Evolutionary conservation across 2,797 vertebrate genomes (phyloP).

Genomic region (Ispidina picta): DNA sequence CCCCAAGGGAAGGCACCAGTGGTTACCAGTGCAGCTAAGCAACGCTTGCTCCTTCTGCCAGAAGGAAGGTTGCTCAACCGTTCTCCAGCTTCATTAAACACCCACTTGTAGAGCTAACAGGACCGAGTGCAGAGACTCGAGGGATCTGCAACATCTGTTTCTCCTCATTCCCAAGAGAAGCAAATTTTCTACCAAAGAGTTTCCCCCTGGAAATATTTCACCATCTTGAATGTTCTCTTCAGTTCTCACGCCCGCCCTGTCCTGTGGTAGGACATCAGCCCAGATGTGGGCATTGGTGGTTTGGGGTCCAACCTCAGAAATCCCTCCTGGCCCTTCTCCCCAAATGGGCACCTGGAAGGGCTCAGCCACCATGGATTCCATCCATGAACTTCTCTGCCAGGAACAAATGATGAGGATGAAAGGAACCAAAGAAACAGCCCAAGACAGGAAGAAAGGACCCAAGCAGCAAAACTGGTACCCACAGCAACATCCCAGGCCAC

Average conservation of each 20-base stretch:
- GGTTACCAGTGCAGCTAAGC: not conserved
- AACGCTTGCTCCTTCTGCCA: not conserved
- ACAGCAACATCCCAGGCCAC: not conserved
- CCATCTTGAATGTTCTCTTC: not conserved
- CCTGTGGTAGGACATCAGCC: not conserved
- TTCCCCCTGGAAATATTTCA: not conserved
- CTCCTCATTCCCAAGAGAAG: not conserved
- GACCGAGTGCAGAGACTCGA: not conserved
- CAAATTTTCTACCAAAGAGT: not conserved
- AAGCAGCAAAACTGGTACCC: not conserved
- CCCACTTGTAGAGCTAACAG: not conserved
- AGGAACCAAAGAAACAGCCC: not conserved
- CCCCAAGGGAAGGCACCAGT: rapidly evolving
- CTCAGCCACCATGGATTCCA: not conserved
- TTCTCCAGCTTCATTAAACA: not conserved
- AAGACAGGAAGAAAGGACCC: not conserved
- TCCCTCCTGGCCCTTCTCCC: not conserved
- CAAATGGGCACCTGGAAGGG: not conserved
- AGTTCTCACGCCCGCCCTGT: not conserved
- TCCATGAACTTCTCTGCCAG: not conserved
- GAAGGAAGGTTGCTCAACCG: not conserved
- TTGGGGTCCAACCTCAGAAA: not conserved
- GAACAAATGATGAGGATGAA: not conserved
- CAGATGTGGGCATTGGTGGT: not conserved
- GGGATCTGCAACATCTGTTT: not conserved